Percentiles rank a stretch among this genome's conserved stretches.
Conservation (phyloP, 2,113 vertebrate genomes). For the Vidua macroura region DNA sequence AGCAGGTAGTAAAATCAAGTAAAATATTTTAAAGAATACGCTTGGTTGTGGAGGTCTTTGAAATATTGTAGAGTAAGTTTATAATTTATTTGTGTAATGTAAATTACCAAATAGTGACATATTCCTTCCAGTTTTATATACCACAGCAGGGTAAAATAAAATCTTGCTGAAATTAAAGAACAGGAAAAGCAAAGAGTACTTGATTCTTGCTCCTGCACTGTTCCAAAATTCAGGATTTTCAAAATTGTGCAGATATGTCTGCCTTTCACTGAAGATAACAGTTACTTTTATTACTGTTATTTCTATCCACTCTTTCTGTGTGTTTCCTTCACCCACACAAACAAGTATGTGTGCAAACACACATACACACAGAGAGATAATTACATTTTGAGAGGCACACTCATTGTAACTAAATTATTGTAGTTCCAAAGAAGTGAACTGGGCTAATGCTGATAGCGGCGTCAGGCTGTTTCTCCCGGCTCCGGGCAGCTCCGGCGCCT, state of each 20-base stretch:
- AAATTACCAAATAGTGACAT: not conserved
- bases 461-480: too few relatives aligned
- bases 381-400: not conserved
- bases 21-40: not conserved
- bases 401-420: not conserved
- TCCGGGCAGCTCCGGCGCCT: too few relatives aligned
- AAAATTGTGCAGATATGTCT: not conserved
- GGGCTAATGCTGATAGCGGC: not conserved
- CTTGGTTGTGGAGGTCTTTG: not conserved
- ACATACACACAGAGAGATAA: rapidly evolving
- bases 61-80: not conserved
- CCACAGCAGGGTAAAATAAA: not conserved
- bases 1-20: not conserved
- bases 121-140: not conserved
- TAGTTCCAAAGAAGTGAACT: not conserved
- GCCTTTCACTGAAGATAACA: not conserved
- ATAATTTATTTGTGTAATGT: rapidly evolving
- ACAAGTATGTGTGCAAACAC: not conserved
- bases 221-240: not conserved
- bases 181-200: not conserved
- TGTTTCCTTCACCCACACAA: not conserved
- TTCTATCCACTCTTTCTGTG: not conserved
- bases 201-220: not conserved
- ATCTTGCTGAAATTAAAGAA: not conserved
- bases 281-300: not conserved